phyloP scores from a whole-genome alignment of 2,888 invertebrate genomes.

The Athrips mouffetella region DNA sequence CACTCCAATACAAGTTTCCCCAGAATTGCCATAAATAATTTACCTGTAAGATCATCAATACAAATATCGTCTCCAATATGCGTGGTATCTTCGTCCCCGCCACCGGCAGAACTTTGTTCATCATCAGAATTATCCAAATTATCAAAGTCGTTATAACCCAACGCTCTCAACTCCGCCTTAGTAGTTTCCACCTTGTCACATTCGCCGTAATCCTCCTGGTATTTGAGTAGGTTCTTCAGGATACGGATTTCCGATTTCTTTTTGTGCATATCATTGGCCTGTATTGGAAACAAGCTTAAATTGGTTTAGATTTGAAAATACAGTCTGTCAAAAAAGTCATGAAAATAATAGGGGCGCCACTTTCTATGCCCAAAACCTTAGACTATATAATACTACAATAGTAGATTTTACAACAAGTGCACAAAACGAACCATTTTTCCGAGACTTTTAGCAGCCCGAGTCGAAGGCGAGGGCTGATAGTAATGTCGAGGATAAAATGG shows the following conservation, averaged over 20 bases:
- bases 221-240: constrained; percentile 73
- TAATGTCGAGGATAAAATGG: too few relatives aligned
- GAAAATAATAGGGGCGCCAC: too few relatives aligned
- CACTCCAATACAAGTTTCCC: too few relatives aligned
- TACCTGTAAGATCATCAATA: constrained; percentile 85
- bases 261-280: constrained; percentile 74
- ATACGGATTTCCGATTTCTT: constrained; percentile 79
- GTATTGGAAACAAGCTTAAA: constrained; percentile 14
- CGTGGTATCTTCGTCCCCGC: constrained; percentile 76
- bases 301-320: too few relatives aligned
- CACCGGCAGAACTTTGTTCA: constrained; percentile 67
- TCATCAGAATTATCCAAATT: constrained; percentile 71
- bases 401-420: too few relatives aligned
- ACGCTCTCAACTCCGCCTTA: constrained; percentile 64
- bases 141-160: constrained; percentile 66
- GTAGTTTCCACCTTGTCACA: constrained; percentile 72
- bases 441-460: too few relatives aligned
- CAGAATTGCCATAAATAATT: constrained; percentile 12
- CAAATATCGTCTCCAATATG: constrained; percentile 85
- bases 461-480: too few relatives aligned
- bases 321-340: too few relatives aligned
- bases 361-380: too few relatives aligned
- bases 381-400: too few relatives aligned
- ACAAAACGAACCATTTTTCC: too few relatives aligned
- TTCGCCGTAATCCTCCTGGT: constrained; percentile 76